These are phyloP conservation scores for Agonopterix alstromeriana DNA, from an alignment of 2,888 invertebrate genomes.

Conservation along the genomic window DNA sequence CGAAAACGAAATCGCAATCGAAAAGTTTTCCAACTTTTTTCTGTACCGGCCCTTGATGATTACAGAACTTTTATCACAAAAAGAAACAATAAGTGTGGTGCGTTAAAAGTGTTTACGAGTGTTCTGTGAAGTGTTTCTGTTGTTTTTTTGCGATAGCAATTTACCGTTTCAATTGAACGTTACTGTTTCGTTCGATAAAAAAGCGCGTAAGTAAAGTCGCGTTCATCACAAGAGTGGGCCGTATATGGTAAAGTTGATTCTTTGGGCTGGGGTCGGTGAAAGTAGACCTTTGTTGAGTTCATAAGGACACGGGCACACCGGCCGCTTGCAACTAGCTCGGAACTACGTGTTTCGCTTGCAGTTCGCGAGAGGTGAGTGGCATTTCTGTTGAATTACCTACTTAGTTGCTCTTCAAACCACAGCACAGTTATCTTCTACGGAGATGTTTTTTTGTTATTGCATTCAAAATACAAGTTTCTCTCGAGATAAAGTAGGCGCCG, in stretches of 20 bases:
- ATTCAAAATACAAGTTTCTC: slow-evolving; percentile 35
- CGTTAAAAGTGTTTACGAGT: slow-evolving; percentile 39
- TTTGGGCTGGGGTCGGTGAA: slow-evolving; percentile 64
- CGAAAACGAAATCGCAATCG: slow-evolving; percentile 42
- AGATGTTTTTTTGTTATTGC: slow-evolving; percentile 28
- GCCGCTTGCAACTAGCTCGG: slow-evolving; percentile 55
- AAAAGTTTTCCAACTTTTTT: slow-evolving; percentile 67
- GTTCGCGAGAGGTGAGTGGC: slow-evolving; percentile 64
- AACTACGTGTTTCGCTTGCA: slow-evolving; percentile 62
- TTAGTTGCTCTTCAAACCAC: slow-evolving; percentile 47
- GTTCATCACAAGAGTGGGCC: slow-evolving; percentile 57
- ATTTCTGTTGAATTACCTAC: slow-evolving; percentile 49
- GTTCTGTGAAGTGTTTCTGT: slow-evolving; percentile 51
- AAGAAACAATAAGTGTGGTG: slow-evolving; percentile 53
- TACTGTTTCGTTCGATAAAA: slow-evolving; percentile 68
- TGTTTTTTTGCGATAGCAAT: slow-evolving; percentile 53
- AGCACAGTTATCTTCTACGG: slow-evolving; percentile 47
- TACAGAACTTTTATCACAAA: slow-evolving; percentile 33
- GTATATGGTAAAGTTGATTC: slow-evolving; percentile 62
- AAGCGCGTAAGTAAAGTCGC: slow-evolving; percentile 57
- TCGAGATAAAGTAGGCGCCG: slow-evolving; percentile 17
- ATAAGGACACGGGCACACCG: slow-evolving; percentile 56
- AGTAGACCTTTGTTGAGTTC: slow-evolving; percentile 70
- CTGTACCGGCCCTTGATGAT: slow-evolving; percentile 41
- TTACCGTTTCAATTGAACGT: slow-evolving; percentile 70